A percentile compares a stretch with the other conserved stretches of the same genome.
phyloP scores from a whole-genome alignment of 2,113 vertebrate species.

The Equus quagga region DNA sequence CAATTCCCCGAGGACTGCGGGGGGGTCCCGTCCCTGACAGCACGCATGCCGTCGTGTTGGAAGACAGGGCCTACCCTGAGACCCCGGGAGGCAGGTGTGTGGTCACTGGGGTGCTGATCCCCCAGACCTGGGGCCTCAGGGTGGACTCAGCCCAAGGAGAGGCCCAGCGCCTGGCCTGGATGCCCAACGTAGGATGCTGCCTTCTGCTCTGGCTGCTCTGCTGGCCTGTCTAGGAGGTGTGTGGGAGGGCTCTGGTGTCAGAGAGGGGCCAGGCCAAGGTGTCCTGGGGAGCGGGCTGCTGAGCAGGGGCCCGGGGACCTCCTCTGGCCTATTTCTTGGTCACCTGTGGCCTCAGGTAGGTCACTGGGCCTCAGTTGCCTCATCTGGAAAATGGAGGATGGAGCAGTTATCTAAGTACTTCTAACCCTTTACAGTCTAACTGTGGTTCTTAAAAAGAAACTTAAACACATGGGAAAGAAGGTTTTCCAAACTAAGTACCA shows the following conservation, averaged over 20 bases:
- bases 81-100: background rate
- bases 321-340: background rate
- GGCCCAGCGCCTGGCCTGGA: background rate
- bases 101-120: accelerated
- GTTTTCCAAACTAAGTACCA: background rate
- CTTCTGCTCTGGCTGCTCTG: background rate
- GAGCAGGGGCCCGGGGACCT: background rate
- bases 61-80: background rate
- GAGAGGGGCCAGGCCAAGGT: background rate
- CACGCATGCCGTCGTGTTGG: background rate
- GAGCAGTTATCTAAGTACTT: background rate
- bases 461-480: accelerated
- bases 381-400: background rate
- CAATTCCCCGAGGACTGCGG: background rate
- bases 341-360: background rate
- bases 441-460: background rate
- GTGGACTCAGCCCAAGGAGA: background rate
- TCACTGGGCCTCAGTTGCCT: background rate
- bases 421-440: background rate
- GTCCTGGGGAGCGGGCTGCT: too few relatives aligned
- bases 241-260: background rate
- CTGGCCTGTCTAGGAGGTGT: background rate
- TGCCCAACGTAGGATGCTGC: background rate
- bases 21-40: background rate
- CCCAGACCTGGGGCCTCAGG: background rate